Evolutionary conservation across 1,140 invertebrate species (phyloP), one percentile per base, ranked within the genome.

Genomic region (Drosophila virilis): DNA sequence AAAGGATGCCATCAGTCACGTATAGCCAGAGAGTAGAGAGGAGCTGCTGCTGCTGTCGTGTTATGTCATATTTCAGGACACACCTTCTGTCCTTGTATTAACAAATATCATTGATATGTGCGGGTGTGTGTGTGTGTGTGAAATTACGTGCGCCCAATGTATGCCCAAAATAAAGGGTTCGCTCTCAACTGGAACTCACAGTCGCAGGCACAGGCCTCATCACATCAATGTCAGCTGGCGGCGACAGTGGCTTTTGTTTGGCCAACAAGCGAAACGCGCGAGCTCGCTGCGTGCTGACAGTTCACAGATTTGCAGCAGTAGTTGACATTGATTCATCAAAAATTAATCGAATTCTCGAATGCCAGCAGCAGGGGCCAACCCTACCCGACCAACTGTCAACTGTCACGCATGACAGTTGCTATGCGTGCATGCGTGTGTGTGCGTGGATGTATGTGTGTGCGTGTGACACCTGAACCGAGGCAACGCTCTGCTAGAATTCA

Each of bases 321-420:
- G 84, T 88, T 80, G 84, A 89, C 84, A 89, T 89, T 89, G 80
- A 80, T 83, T 88, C 84, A 88, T 88, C 80, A 88, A 89, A 89
- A 89, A 89, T 89, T 89, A 89, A 89, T 89, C 84, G 84, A 89
- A 80, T 89, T 89, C 68, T 52, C 84, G 43, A 66, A 15, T 8
- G 60, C 59, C 70, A 59, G 58, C 46, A 48, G 32, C 43, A 40
- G 15, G 13, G 32, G 43, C n/a, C 15, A 37, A 15, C 42, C 28
- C 12, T 43, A 51, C 17, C 55, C 42, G 66, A 60, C 58, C 50
- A 78, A 55, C 84, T 86, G 80, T 89, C 84, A 89, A 52, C 72
- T 77, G 76, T 83, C 80, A 80, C 45, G 77, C 40, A 67, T 48
- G 54, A 48, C 64, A 60, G 33, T 35, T 15, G 22, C 32, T 59